Conservation (phyloP, 2,113 vertebrate species). For the Trachemys scripta region DNA sequence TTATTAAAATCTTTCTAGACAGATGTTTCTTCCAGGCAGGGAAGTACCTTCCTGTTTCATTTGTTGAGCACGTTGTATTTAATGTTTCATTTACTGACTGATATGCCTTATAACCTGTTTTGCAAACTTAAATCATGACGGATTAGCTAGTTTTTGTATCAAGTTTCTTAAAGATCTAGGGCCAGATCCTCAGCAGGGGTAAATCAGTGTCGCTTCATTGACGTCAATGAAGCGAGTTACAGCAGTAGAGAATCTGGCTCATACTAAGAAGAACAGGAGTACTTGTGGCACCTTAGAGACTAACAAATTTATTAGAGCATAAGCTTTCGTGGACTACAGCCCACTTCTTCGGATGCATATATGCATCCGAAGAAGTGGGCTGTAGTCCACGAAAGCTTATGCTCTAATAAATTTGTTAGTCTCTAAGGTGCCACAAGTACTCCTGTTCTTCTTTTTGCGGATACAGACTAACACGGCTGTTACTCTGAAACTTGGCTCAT, state of each 20-base stretch:
- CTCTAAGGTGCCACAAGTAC: too few relatives aligned
- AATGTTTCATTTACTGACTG: neutral
- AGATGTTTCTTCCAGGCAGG: constrained; percentile 47
- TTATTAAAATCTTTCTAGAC: constrained; percentile 31
- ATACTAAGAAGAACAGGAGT: too few relatives aligned
- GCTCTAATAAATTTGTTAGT: too few relatives aligned
- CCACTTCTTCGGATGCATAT: too few relatives aligned
- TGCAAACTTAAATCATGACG: neutral
- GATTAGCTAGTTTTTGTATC: neutral
- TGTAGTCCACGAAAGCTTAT: too few relatives aligned
- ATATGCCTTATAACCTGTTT: neutral
- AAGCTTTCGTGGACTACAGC: too few relatives aligned
- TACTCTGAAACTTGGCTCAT: too few relatives aligned
- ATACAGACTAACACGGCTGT: too few relatives aligned
- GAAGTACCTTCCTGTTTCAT: neutral
- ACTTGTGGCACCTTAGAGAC: too few relatives aligned
- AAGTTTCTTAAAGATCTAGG: neutral
- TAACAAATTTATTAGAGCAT: too few relatives aligned
- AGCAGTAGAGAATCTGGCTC: neutral
- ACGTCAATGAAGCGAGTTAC: neutral
- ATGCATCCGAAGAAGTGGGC: too few relatives aligned
- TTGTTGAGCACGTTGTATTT: neutral
- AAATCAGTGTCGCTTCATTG: constrained; percentile 15
- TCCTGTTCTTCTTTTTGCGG: too few relatives aligned
- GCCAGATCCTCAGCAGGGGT: neutral